phyloP scores from a whole-genome alignment of 23 tunicate genomes.

The Oikopleura vanhoeffeni region DNA sequence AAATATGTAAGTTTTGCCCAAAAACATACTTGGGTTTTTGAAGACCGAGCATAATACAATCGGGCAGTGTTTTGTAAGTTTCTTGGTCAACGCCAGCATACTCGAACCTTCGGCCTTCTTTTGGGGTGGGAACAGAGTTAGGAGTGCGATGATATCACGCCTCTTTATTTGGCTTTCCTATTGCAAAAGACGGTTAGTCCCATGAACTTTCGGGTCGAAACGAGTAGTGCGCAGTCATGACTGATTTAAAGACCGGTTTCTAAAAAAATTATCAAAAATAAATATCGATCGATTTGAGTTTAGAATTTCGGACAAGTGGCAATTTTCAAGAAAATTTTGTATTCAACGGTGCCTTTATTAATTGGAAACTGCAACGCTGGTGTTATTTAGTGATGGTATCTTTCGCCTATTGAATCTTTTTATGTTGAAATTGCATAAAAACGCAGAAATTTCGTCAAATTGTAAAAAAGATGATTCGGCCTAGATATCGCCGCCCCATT shows the following conservation, averaged over 20 bases:
- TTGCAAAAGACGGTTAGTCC: constrained; percentile 52
- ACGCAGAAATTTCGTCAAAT: too few species aligned
- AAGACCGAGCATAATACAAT: constrained; percentile 57
- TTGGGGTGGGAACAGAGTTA: constrained; percentile 55
- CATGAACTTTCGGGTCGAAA: constrained; percentile 67
- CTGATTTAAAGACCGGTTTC: background rate
- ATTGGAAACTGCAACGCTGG: too few species aligned
- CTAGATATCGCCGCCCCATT: too few species aligned
- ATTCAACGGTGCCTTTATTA: too few species aligned
- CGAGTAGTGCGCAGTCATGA: constrained; percentile 29
- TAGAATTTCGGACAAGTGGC: too few species aligned
- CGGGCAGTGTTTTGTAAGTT: constrained; percentile 72
- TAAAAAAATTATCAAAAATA: background rate
- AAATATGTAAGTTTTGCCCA: too few species aligned
- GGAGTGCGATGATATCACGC: constrained; percentile 85
- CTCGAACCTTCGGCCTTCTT: constrained; percentile 38
- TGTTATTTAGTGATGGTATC: too few species aligned
- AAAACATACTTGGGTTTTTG: constrained; percentile 19
- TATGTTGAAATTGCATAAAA: too few species aligned
- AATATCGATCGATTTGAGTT: too few species aligned
- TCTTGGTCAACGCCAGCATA: constrained; percentile 56
- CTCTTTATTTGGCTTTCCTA: constrained; percentile 41
- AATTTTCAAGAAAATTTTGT: too few species aligned
- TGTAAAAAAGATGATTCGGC: too few species aligned
- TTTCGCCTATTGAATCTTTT: too few species aligned